Conservation (phyloP, 2,888 invertebrate genomes). For the Unio pictorum region DNA sequence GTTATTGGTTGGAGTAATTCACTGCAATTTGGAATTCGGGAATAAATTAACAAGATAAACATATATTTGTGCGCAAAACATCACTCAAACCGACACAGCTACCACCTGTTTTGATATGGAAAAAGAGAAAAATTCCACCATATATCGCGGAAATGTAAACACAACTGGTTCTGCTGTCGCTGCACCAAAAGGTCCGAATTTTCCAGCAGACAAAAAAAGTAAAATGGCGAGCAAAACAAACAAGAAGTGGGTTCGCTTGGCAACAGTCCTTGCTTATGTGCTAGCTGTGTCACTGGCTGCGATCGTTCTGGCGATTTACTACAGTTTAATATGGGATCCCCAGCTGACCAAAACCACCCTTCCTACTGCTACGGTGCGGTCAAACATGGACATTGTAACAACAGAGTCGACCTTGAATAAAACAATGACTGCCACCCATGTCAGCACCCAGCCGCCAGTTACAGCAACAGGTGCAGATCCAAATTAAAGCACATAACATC, state of each 20-base stretch:
- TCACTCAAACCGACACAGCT: no score
- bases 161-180: conserved; percentile 21
- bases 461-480: no score
- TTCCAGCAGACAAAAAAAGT: conserved; percentile 59
- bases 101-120: conserved; percentile 34
- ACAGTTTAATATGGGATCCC: conserved; percentile 95
- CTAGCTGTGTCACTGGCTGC: conserved; percentile 95
- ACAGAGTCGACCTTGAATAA: conserved; percentile 20
- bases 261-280: conserved; percentile 94
- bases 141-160: conserved; percentile 45
- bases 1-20: no score
- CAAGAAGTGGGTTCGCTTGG: conserved; percentile 89
- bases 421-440: conserved; percentile 4
- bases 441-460: no score
- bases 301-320: conserved; percentile 93
- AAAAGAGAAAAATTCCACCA: conserved; percentile 50
- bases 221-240: conserved; percentile 71
- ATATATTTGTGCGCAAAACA: no score
- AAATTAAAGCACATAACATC: no score
- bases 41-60: no score
- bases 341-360: conserved; percentile 69
- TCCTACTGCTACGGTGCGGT: conserved; percentile 18
- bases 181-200: conserved; percentile 48
- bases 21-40: no score
- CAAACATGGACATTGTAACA: conserved; percentile 9